Percentiles rank a stretch among this genome's conserved stretches.
Evolutionary conservation across 1,140 invertebrate species (phyloP).

Genomic region (Ganaspis sp.): DNA sequence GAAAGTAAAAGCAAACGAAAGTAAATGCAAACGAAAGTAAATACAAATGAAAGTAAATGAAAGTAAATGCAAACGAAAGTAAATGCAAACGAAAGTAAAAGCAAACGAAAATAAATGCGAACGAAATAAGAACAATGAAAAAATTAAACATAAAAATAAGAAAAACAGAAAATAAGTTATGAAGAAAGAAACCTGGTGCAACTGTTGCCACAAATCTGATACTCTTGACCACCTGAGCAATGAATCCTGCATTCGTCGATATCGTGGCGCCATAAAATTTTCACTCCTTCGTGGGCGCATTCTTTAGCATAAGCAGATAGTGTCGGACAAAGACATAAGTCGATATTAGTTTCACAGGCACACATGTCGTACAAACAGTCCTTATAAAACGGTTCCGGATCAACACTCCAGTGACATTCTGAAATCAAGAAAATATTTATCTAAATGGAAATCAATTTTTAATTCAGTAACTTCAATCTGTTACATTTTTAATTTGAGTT

Average conservation of each 20-base stretch:
- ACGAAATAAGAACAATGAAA: background rate
- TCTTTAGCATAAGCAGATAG: conserved; percentile 87
- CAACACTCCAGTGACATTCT: conserved; percentile 89
- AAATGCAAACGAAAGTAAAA: no score
- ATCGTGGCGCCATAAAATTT: conserved; percentile 86
- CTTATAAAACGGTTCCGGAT: conserved; percentile 86
- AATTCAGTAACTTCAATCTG: no score
- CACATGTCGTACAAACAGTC: conserved; percentile 93
- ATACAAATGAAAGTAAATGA: no score
- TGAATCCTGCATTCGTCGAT: conserved; percentile 86
- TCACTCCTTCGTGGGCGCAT: conserved; percentile 83
- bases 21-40: no score
- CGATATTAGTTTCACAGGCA: conserved; percentile 81
- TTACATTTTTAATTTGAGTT: no score
- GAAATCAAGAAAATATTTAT: conserved; percentile 45
- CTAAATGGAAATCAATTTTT: no score
- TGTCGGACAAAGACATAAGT: conserved; percentile 87
- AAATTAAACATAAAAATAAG: background rate
- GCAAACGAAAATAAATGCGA: no score
- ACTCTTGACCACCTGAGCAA: conserved; percentile 87
- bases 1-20: no score
- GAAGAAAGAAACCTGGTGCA: conserved; percentile 71
- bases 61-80: no score
- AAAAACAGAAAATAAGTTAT: background rate
- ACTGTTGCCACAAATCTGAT: conserved; percentile 81